Percentiles rank a stretch among this genome's conserved stretches.
Conservation (phyloP, 2,797 vertebrate species). For the Craterocephalus amniculus region DNA sequence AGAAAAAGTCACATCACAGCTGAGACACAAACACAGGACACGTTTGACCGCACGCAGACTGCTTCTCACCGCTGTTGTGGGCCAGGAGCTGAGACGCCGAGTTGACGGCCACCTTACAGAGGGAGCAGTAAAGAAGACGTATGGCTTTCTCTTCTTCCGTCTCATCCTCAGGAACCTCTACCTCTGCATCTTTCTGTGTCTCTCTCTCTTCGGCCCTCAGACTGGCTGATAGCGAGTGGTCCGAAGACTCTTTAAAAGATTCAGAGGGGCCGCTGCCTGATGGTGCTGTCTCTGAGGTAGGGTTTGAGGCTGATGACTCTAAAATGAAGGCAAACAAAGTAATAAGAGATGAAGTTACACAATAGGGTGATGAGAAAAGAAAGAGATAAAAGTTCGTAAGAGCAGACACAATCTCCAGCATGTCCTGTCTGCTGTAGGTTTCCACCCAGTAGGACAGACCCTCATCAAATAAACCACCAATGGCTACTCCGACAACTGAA, state of each 20-base stretch:
- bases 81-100: constrained; percentile 97
- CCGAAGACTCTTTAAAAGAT: constrained; percentile 76
- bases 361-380: background rate
- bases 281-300: constrained; percentile 72
- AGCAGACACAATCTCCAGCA: background rate
- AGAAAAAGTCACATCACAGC: constrained; percentile 16
- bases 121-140: constrained; percentile 95
- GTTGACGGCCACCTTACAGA: constrained; percentile 99
- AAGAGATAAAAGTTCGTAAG: background rate
- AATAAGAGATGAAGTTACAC: background rate
- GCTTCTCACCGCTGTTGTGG: constrained; percentile 94
- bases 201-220: constrained; percentile 43
- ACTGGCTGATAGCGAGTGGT: constrained; percentile 40
- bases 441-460: background rate
- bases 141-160: constrained; percentile 94
- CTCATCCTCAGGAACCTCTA: constrained; percentile 79
- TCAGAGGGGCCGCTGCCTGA: constrained; percentile 78
- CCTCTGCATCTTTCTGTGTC: constrained; percentile 75
- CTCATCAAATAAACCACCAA: background rate
- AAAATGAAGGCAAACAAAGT: constrained; percentile 2
- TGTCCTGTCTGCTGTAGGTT: background rate
- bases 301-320: constrained; percentile 58
- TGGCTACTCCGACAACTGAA: background rate
- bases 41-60: background rate
- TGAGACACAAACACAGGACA: background rate